A percentile compares a stretch with the other conserved stretches of the same genome.
Conservation (phyloP, 2,797 vertebrate genomes). For the Morus bassanus region DNA sequence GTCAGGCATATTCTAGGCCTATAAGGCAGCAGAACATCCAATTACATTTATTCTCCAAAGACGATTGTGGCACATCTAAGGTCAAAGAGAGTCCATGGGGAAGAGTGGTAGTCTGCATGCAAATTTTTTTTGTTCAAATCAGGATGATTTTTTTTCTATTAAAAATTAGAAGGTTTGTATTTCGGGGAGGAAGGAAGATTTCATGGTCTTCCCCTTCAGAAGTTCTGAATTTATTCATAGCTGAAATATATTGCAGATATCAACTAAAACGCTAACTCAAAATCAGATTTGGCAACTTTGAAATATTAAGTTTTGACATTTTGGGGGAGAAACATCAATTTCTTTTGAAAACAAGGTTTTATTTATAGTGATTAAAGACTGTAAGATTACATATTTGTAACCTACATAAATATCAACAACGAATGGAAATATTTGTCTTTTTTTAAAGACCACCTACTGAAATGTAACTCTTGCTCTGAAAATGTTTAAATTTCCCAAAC, state of each 20-base stretch:
- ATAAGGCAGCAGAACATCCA: background rate
- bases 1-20: background rate
- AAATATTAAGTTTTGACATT: background rate
- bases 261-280: background rate
- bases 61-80: background rate
- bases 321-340: background rate
- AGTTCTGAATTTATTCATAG: background rate
- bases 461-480: background rate
- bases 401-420: background rate
- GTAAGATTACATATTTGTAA: background rate
- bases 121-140: background rate
- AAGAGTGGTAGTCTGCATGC: background rate
- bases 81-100: background rate
- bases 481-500: background rate
- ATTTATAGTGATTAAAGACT: background rate
- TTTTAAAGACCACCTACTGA: background rate
- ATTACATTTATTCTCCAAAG: background rate
- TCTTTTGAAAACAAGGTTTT: background rate
- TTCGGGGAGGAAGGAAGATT: background rate
- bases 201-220: background rate
- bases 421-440: background rate
- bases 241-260: background rate
- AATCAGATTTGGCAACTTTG: background rate
- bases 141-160: background rate
- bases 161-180: background rate